Percentiles rank a stretch among this genome's conserved stretches.
Conservation (phyloP, 2,113 vertebrate genomes). For the Sitta europaea region DNA sequence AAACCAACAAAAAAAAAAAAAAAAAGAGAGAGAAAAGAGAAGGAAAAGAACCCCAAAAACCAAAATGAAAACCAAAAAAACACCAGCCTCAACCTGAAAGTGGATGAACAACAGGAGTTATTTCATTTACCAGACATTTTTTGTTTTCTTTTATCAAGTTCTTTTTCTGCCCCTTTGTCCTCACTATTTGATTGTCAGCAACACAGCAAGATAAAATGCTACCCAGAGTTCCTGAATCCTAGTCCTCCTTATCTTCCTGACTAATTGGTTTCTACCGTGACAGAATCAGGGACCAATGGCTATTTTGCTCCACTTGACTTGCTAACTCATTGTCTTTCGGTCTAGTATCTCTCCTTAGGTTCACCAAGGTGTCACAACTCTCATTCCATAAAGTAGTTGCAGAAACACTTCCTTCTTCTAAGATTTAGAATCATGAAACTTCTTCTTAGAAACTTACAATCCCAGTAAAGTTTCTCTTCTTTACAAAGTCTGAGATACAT, state of each 20-base stretch:
- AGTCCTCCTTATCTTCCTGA: neutral
- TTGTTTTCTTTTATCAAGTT: neutral
- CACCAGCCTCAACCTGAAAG: neutral
- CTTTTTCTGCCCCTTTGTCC: neutral
- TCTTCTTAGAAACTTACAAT: neutral
- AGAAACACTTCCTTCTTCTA: neutral
- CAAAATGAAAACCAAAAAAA: too few relatives aligned
- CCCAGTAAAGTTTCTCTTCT: neutral
- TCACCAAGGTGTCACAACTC: neutral
- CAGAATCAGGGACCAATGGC: neutral
- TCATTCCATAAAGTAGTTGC: neutral
- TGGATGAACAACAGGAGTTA: neutral
- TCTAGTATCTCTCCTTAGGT: neutral
- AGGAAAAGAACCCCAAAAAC: neutral
- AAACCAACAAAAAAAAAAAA: neutral
- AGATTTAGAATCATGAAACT: neutral
- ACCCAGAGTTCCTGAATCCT: fast-evolving
- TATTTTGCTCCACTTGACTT: neutral
- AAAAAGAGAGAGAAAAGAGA: neutral
- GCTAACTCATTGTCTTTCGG: neutral
- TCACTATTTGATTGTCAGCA: neutral
- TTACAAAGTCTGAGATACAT: neutral
- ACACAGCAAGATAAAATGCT: neutral
- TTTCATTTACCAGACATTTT: neutral
- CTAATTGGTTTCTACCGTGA: neutral